A percentile compares a stretch with the other conserved stretches of the same genome.
Conservation (phyloP, 2,113 vertebrate species). For the Pelecanus crispus region DNA sequence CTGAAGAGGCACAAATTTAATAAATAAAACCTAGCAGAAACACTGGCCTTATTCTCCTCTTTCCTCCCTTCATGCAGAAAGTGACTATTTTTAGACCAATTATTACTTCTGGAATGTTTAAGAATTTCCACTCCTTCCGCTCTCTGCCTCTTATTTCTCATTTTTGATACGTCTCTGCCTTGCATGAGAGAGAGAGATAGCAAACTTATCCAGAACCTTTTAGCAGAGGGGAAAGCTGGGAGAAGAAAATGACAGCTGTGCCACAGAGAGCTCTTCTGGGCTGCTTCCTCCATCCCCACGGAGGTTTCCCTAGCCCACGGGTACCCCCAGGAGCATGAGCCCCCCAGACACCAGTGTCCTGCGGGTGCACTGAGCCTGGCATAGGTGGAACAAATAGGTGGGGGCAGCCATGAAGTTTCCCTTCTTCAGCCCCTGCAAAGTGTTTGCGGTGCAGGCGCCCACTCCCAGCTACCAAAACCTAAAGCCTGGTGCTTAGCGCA, state of each 20-base stretch:
- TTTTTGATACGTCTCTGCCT: background rate
- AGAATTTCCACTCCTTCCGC: background rate
- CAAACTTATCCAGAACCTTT: background rate
- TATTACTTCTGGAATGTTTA: background rate
- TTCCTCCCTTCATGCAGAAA: background rate
- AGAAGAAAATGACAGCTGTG: background rate
- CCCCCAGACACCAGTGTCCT: background rate
- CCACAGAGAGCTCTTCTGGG: background rate
- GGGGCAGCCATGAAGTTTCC: background rate
- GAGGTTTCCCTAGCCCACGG: background rate
- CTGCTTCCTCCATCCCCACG: rapidly evolving
- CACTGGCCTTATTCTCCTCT: background rate
- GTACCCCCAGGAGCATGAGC: background rate
- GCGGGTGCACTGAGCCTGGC: background rate
- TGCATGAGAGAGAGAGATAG: background rate
- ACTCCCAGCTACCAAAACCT: rapidly evolving
- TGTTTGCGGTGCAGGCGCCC: background rate
- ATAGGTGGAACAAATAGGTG: background rate
- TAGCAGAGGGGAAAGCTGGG: background rate
- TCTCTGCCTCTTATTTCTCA: background rate
- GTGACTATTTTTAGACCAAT: background rate
- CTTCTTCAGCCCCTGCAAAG: background rate
- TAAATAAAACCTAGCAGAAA: conserved; percentile 1
- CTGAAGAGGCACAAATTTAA: background rate
- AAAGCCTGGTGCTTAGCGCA: background rate